These are phyloP conservation scores for Calephelis virginiensis DNA, from an alignment of 1,140 invertebrate species.

Conservation along the genomic window DNA sequence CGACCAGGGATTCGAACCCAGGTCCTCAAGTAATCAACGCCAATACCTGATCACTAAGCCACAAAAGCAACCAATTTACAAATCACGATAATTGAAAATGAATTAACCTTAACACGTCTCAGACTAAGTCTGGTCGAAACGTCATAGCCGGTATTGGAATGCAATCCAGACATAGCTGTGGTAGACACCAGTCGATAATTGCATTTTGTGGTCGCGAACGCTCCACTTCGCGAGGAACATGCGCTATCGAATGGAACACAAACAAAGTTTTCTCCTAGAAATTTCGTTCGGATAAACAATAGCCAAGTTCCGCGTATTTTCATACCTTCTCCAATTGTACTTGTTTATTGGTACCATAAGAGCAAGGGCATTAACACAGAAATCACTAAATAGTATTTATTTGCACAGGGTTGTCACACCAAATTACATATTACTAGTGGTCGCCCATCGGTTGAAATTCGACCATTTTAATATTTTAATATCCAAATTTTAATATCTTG, in stretches of 20 bases:
- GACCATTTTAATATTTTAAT: too few species aligned
- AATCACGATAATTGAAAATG: conserved; percentile 1
- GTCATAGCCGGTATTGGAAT: conserved; percentile 58
- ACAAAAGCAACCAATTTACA: background rate
- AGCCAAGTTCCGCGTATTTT: conserved; percentile 38
- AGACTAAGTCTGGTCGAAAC: conserved; percentile 1
- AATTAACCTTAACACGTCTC: conserved; percentile 13
- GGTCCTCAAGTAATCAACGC: too few species aligned
- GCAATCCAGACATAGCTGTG: conserved; percentile 60
- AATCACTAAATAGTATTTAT: too few species aligned
- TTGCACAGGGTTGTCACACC: too few species aligned
- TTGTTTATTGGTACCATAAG: conserved; percentile 2
- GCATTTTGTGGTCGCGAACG: conserved; percentile 70
- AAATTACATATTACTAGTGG: too few species aligned
- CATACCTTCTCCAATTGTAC: conserved; percentile 33
- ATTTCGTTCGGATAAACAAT: conserved; percentile 55
- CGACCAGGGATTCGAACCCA: too few species aligned
- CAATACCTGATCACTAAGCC: too few species aligned
- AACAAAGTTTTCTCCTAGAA: conserved; percentile 66
- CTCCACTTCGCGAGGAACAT: conserved; percentile 61
- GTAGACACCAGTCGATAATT: conserved; percentile 70
- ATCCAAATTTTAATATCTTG: too few species aligned
- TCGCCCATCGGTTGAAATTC: too few species aligned
- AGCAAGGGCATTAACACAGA: too few species aligned
- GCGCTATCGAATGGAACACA: conserved; percentile 67